phyloP scores from a whole-genome alignment of 1,140 invertebrate species.

The Drosophila nebulosa region DNA sequence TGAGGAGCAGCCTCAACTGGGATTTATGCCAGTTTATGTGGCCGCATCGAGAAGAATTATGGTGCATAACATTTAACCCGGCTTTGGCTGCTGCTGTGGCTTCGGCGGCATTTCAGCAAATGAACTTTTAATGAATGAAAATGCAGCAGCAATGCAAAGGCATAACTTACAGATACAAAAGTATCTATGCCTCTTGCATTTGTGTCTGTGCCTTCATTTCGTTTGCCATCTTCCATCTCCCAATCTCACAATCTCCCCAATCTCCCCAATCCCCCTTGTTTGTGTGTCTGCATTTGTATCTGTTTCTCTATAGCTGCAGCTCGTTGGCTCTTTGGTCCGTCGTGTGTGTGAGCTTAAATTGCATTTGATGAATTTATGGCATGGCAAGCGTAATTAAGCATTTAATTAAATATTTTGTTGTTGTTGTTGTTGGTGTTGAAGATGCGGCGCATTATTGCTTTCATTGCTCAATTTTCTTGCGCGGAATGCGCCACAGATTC shows the following conservation, averaged over 20 bases:
- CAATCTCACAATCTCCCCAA: too few relatives aligned
- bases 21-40: conserved; percentile 29
- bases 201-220: neutral
- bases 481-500: conserved; percentile 74
- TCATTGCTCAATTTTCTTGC: conserved; percentile 60
- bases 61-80: conserved; percentile 59
- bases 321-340: conserved; percentile 18
- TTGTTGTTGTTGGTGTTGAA: conserved; percentile 1
- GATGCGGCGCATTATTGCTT: conserved; percentile 57
- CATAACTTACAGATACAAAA: conserved; percentile 3
- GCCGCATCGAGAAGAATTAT: conserved; percentile 41
- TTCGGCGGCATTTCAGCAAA: conserved; percentile 8
- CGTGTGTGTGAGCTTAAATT: conserved; percentile 67
- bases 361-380: conserved; percentile 81
- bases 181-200: conserved; percentile 16
- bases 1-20: conserved; percentile 5
- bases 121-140: conserved; percentile 54
- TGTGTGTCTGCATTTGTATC: conserved; percentile 18
- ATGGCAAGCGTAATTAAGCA: conserved; percentile 80
- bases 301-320: neutral
- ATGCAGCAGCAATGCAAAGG: conserved; percentile 1
- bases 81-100: conserved; percentile 37
- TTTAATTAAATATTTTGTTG: conserved; percentile 80
- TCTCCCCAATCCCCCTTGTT: too few relatives aligned
- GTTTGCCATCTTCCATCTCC: neutral